These are phyloP conservation scores for Dinomys branickii DNA, from an alignment of 2,113 vertebrate genomes.

Conservation along the genomic window DNA sequence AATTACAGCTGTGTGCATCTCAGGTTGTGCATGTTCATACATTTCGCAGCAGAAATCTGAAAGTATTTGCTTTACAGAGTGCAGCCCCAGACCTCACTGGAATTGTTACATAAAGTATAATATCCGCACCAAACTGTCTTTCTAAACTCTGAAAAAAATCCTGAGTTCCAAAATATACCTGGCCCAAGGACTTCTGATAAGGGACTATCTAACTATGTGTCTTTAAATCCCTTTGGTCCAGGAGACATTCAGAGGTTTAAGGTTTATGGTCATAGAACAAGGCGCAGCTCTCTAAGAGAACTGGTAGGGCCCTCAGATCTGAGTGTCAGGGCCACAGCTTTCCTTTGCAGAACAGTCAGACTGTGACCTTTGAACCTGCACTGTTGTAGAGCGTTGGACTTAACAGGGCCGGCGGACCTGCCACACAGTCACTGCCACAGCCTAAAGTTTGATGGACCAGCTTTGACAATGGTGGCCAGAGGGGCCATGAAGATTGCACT, in stretches of 20 bases:
- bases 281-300: neutral
- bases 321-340: neutral
- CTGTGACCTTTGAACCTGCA: neutral
- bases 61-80: neutral
- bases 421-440: neutral
- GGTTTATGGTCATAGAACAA: neutral
- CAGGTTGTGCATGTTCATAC: neutral
- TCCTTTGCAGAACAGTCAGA: neutral
- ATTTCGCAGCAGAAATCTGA: neutral
- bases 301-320: neutral
- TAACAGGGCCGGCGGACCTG: neutral
- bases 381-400: neutral
- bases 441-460: neutral
- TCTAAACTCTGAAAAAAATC: neutral
- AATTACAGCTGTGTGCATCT: neutral
- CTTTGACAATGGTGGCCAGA: neutral
- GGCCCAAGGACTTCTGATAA: neutral
- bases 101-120: neutral
- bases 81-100: neutral
- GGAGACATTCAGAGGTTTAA: neutral
- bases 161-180: neutral
- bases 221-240: neutral
- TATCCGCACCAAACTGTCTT: neutral
- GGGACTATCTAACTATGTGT: neutral
- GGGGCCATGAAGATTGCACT: fast-evolving